Conservation (phyloP, 2,797 vertebrate genomes). For the Myotis findleyi region DNA sequence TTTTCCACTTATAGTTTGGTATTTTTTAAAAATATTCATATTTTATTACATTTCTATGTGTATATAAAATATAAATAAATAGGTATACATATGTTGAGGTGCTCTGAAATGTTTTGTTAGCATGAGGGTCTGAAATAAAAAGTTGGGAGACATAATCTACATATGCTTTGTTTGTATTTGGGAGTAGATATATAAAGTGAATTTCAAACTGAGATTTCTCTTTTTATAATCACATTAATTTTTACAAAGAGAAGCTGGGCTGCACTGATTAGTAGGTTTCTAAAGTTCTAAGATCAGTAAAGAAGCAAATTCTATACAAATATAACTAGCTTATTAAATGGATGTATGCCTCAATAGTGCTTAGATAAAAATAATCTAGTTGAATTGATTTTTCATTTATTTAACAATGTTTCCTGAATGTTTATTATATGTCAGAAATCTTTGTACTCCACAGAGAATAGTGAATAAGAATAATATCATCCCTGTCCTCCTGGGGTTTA, state of each 20-base stretch:
- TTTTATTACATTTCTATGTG: not conserved
- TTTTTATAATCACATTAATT: not conserved
- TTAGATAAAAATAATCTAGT: not conserved
- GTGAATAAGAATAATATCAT: not conserved
- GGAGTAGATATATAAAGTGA: not conserved
- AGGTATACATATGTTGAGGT: not conserved
- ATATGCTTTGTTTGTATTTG: not conserved
- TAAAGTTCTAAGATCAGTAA: conserved; percentile 7
- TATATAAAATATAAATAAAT: not conserved
- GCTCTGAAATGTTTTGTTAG: not conserved
- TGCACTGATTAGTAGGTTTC: not conserved
- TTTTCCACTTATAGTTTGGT: not conserved
- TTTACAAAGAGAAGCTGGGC: not conserved
- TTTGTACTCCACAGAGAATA: not conserved
- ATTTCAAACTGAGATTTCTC: not conserved
- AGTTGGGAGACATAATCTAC: not conserved
- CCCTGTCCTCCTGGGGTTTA: not conserved
- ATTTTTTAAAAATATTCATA: not conserved
- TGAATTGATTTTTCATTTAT: conserved; percentile 12
- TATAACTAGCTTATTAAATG: conserved; percentile 9
- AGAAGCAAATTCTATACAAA: not conserved
- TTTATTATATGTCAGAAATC: not conserved
- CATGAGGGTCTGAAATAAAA: not conserved
- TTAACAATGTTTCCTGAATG: not conserved
- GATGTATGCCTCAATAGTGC: not conserved